Evolutionary conservation across 2,888 invertebrate species (phyloP).

Genomic region (Perizoma flavofasciatum): DNA sequence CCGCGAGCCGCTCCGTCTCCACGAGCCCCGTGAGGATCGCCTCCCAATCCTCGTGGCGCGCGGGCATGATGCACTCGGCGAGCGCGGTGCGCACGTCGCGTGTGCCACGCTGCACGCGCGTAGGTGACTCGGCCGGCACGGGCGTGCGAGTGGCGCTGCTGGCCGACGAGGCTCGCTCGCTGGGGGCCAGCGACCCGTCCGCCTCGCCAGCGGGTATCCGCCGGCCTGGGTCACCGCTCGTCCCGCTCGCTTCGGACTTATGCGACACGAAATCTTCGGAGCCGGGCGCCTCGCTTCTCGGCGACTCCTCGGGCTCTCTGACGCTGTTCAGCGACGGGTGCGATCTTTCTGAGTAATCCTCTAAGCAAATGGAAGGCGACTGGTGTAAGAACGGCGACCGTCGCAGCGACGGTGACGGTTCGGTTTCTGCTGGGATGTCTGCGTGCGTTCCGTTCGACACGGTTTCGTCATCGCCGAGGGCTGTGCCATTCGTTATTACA

Average conservation of each 20-base stretch:
- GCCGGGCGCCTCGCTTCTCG: conserved; percentile 32
- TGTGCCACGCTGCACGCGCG: conserved; percentile 37
- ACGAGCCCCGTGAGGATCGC: conserved; percentile 89
- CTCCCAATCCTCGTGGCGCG: conserved; percentile 93
- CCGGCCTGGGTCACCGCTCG: conserved; percentile 8
- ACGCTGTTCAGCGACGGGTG: conserved; percentile 45
- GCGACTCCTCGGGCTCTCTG: conserved; percentile 37
- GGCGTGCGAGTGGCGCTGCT: conserved; percentile 47
- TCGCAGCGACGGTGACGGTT: conserved; percentile 15
- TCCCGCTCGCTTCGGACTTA: conserved; percentile 23
- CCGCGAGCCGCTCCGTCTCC: conserved; percentile 87
- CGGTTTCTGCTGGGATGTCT: conserved; percentile 23
- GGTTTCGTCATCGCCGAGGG: conserved; percentile 37
- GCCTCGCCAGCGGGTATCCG: conserved; percentile 49
- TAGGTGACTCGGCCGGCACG: conserved; percentile 17
- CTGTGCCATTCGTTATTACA: conserved; percentile 4
- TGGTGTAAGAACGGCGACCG: conserved; percentile 48
- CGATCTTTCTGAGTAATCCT: conserved; percentile 68
- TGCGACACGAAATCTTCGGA: conserved; percentile 23
- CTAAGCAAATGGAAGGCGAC: conserved; percentile 68
- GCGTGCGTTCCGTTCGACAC: conserved; percentile 41
- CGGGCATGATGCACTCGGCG: conserved; percentile 67
- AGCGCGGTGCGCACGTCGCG: conserved; percentile 72
- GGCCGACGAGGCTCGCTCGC: conserved; percentile 43
- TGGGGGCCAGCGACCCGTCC: conserved; percentile 19